Conservation (phyloP, 2,888 invertebrate species). For the Scaptomyza tumidula region DNA sequence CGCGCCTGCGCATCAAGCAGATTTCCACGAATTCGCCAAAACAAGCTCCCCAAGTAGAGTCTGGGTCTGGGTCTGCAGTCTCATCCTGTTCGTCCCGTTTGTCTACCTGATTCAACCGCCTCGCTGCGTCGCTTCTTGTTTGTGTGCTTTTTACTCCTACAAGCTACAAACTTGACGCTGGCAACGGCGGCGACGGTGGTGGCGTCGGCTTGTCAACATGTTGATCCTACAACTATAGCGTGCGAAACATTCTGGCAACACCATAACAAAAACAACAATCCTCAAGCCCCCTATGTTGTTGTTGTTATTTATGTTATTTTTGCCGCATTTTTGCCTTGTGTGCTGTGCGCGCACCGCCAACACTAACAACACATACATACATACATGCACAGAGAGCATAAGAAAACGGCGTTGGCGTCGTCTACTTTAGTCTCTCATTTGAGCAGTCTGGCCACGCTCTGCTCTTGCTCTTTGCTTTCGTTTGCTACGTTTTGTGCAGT, state of each 20-base stretch:
- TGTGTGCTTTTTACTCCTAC: conserved; percentile 72
- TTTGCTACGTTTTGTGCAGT: conserved; percentile 57
- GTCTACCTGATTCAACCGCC: conserved; percentile 64
- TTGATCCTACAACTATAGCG: conserved; percentile 73
- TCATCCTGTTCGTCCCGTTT: conserved; percentile 76
- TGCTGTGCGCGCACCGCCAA: conserved; percentile 29
- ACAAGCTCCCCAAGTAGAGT: conserved; percentile 52
- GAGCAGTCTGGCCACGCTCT: conserved; percentile 60
- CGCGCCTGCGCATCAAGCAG: conserved; percentile 72
- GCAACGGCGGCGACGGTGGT: conserved; percentile 29
- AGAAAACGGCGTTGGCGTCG: conserved; percentile 46
- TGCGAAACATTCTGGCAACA: conserved; percentile 73
- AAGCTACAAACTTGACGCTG: conserved; percentile 53
- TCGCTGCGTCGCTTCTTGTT: conserved; percentile 73
- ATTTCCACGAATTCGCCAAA: conserved; percentile 67
- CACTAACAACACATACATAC: conserved; percentile 22
- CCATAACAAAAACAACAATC: conserved; percentile 60
- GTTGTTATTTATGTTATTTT: conserved; percentile 73
- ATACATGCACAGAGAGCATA: conserved; percentile 30
- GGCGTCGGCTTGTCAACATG: conserved; percentile 68
- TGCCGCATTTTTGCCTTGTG: conserved; percentile 45
- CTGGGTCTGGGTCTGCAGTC: conserved; percentile 33
- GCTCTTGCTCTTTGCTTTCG: conserved; percentile 57
- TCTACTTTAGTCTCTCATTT: conserved; percentile 48
- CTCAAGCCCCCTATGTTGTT: conserved; percentile 41